Evolutionary conservation across 2,888 invertebrate genomes (phyloP).

Genomic region (Erebia epiphron): DNA sequence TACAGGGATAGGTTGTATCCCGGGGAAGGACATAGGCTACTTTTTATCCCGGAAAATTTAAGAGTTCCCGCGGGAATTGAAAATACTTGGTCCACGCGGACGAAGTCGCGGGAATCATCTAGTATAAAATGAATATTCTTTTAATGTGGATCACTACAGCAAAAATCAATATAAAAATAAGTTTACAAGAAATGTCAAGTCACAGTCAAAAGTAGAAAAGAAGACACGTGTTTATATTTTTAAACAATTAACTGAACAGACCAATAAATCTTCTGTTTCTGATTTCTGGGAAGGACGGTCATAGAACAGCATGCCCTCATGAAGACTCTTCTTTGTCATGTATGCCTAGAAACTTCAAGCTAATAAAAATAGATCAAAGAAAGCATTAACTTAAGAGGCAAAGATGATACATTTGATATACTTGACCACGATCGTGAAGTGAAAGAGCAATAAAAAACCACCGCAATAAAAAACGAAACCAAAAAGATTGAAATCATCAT

Average conservation of each 20-base stretch:
- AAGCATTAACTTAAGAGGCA: background rate
- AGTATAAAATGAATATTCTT: too few species aligned
- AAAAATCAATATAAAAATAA: too few species aligned
- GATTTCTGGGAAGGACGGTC: background rate
- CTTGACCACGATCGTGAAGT: constrained; percentile 11
- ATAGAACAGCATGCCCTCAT: background rate
- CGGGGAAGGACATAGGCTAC: too few species aligned
- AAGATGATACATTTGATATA: constrained; percentile 15
- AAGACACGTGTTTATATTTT: background rate
- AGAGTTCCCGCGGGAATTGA: too few species aligned
- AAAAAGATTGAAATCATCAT: constrained; percentile 26
- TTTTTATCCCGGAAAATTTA: too few species aligned
- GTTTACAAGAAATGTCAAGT: too few species aligned
- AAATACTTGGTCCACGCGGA: too few species aligned
- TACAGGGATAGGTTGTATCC: too few species aligned
- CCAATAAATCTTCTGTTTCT: background rate
- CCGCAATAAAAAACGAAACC: constrained; percentile 16
- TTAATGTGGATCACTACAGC: too few species aligned
- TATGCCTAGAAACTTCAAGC: background rate
- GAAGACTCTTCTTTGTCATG: background rate
- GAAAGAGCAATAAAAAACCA: constrained; percentile 18
- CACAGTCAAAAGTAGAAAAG: background rate
- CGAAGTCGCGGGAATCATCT: too few species aligned
- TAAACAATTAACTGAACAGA: background rate
- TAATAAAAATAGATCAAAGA: background rate